Conservation (phyloP, 2,888 invertebrate species). For the Cynaeus angustus region DNA sequence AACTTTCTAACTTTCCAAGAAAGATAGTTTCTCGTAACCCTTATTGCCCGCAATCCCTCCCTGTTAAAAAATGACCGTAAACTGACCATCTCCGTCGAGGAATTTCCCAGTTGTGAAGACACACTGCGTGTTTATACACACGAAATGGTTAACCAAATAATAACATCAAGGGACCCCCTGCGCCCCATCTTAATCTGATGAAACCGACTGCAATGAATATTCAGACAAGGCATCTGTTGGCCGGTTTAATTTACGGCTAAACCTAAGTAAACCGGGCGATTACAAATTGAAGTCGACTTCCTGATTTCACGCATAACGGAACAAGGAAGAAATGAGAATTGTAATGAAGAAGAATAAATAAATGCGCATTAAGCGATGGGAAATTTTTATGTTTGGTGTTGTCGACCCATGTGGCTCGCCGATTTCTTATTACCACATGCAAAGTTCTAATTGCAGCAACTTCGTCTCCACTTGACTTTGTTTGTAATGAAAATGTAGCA, state of each 20-base stretch:
- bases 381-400: too few relatives aligned
- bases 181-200: conserved; percentile 44
- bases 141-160: conserved; percentile 31
- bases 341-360: conserved; percentile 6
- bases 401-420: neutral
- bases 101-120: conserved; percentile 18
- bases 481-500: neutral
- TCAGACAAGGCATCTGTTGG: conserved; percentile 43
- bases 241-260: conserved; percentile 42
- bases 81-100: neutral
- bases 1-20: too few relatives aligned
- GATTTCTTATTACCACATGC: neutral
- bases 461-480: too few relatives aligned
- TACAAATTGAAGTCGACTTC: conserved; percentile 43
- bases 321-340: neutral
- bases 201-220: conserved; percentile 45
- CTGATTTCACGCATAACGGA: conserved; percentile 23
- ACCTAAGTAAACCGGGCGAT: conserved; percentile 42
- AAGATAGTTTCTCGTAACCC: too few relatives aligned
- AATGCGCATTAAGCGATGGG: neutral
- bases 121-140: conserved; percentile 18
- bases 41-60: too few relatives aligned
- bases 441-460: neutral
- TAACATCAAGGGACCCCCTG: conserved; percentile 39
- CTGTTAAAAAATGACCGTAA: neutral